A percentile compares a stretch with the other conserved stretches of the same genome.
phyloP scores from a whole-genome alignment of 2,797 vertebrate species.

The Acestrorhynchus altus region DNA sequence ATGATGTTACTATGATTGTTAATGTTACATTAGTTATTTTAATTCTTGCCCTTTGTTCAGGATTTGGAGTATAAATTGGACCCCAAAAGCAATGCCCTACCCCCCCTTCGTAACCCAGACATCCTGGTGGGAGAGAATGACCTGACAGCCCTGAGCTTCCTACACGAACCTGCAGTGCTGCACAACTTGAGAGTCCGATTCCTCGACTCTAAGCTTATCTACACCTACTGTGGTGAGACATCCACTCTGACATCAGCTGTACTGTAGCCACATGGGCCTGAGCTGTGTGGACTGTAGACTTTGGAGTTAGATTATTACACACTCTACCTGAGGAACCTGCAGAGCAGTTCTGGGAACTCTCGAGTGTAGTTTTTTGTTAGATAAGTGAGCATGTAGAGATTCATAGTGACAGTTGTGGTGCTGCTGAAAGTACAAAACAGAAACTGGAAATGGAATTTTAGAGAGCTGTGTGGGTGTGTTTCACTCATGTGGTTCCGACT shows the following conservation, averaged over 20 bases:
- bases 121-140: slow-evolving; percentile 97
- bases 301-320: slow-evolving; percentile 62
- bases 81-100: slow-evolving; percentile 79
- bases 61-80: slow-evolving; percentile 85
- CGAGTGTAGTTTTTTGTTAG: background rate
- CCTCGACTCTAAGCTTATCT: slow-evolving; percentile 93
- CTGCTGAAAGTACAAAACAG: background rate
- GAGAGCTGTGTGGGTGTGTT: background rate
- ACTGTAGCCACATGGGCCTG: background rate
- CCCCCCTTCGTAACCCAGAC: slow-evolving; percentile 92
- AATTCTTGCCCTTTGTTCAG: slow-evolving; percentile 69
- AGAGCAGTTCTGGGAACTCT: slow-evolving; percentile 49
- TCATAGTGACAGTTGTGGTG: background rate
- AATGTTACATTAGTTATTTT: background rate
- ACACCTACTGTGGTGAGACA: slow-evolving; percentile 96
- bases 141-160: slow-evolving; percentile 95
- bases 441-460: background rate
- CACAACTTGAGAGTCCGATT: slow-evolving; percentile 97
- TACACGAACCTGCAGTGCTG: slow-evolving; percentile 94
- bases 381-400: background rate
- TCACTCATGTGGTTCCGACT: background rate
- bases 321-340: background rate
- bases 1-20: too few species aligned
- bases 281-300: slow-evolving; percentile 66
- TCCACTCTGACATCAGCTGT: slow-evolving; percentile 38